A percentile compares a stretch with the other conserved stretches of the same genome.
These are phyloP conservation scores for Anaspis maculata DNA, from an alignment of 2,888 invertebrate genomes.

Conservation along the genomic window DNA sequence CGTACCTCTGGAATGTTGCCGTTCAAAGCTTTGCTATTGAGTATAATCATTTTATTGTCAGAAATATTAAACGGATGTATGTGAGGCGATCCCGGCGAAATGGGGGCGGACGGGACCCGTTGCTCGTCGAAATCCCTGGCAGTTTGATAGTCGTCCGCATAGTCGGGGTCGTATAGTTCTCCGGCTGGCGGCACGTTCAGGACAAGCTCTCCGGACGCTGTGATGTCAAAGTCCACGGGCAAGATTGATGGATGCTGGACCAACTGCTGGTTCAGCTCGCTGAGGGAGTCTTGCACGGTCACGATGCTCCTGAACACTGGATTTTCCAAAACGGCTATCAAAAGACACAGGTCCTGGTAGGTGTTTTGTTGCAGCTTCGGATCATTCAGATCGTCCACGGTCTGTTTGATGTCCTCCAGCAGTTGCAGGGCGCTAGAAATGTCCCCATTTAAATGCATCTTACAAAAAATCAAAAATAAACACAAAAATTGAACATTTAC, in stretches of 20 bases:
- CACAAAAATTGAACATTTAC: no score
- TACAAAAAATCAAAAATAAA: slow-evolving; percentile 1
- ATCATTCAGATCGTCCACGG: slow-evolving; percentile 78
- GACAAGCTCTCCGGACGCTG: slow-evolving; percentile 61
- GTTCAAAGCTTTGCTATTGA: slow-evolving; percentile 52
- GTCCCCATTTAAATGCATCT: slow-evolving; percentile 58
- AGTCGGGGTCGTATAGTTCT: slow-evolving; percentile 49
- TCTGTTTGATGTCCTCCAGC: slow-evolving; percentile 78
- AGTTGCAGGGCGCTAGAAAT: slow-evolving; percentile 84
- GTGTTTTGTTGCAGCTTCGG: slow-evolving; percentile 68
- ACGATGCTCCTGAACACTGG: slow-evolving; percentile 87
- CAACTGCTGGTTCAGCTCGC: slow-evolving; percentile 78
- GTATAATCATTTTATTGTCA: slow-evolving; percentile 76
- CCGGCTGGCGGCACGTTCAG: slow-evolving; percentile 54
- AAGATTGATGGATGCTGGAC: slow-evolving; percentile 87
- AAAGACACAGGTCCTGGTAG: slow-evolving; percentile 70
- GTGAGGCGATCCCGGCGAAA: slow-evolving; percentile 61
- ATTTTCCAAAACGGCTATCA: slow-evolving; percentile 78
- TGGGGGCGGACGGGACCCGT: slow-evolving; percentile 66
- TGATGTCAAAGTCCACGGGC: slow-evolving; percentile 89
- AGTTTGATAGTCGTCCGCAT: slow-evolving; percentile 40
- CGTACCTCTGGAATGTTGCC: slow-evolving; percentile 61
- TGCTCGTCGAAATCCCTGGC: slow-evolving; percentile 65
- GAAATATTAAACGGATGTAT: slow-evolving; percentile 67
- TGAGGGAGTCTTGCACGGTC: slow-evolving; percentile 83